phyloP scores from a whole-genome alignment of 1,140 invertebrate species.

The Phortica variegata region DNA sequence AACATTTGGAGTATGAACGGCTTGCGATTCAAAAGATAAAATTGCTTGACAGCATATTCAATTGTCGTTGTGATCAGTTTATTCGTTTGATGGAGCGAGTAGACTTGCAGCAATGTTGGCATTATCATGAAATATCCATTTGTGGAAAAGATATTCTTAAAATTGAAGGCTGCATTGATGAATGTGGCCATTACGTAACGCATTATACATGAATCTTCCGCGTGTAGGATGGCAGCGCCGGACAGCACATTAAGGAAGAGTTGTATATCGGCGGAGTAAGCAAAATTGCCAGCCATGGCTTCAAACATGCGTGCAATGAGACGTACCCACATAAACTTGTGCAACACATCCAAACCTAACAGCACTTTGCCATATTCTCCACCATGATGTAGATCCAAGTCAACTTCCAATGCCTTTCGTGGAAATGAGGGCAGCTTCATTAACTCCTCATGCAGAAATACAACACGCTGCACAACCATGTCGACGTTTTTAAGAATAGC shows the following conservation, averaged over 20 bases:
- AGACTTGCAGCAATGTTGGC: slow-evolving; percentile 94
- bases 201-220: slow-evolving; percentile 93
- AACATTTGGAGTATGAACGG: slow-evolving; percentile 99
- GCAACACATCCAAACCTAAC: slow-evolving; percentile 90
- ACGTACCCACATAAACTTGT: slow-evolving; percentile 98
- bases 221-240: slow-evolving; percentile 93
- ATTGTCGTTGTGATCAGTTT: slow-evolving; percentile 91
- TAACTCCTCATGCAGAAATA: slow-evolving; percentile 98
- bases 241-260: slow-evolving; percentile 97
- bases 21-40: slow-evolving; percentile 97
- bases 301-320: slow-evolving; percentile 97
- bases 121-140: slow-evolving; percentile 97
- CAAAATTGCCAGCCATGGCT: slow-evolving; percentile 97
- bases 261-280: slow-evolving; percentile 95
- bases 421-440: slow-evolving; percentile 99
- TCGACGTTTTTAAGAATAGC: slow-evolving; percentile 88
- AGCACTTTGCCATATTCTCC: slow-evolving; percentile 91
- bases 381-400: slow-evolving; percentile 89
- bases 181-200: slow-evolving; percentile 95
- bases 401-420: slow-evolving; percentile 94
- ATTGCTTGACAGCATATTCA: slow-evolving; percentile 97
- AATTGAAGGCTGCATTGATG: slow-evolving; percentile 96
- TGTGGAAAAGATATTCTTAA: slow-evolving; percentile 98
- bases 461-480: slow-evolving; percentile 92
- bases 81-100: slow-evolving; percentile 97